A percentile compares a stretch with the other conserved stretches of the same genome.
Evolutionary conservation across 1,140 invertebrate genomes (phyloP).

Genomic region (Pararge aegeria): DNA sequence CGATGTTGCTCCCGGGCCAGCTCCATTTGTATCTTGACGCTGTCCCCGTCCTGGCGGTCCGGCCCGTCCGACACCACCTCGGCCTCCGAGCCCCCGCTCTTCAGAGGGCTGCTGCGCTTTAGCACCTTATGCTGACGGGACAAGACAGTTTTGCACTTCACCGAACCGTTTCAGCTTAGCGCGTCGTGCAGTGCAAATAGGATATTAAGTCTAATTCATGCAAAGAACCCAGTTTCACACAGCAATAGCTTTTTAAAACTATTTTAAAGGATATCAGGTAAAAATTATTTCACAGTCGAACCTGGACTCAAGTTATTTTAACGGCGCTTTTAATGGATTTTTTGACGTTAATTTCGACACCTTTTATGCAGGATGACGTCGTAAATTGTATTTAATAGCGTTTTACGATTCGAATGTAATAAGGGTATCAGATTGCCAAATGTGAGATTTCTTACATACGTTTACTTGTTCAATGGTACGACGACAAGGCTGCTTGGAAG

Average conservation of each 20-base stretch:
- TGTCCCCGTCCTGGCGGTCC: constrained; percentile 61
- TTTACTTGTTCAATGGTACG: too few species aligned
- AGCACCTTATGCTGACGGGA: constrained; percentile 67
- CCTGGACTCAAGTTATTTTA: too few species aligned
- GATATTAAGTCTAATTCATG: constrained; percentile 19
- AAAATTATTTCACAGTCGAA: too few species aligned
- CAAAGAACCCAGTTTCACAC: not conserved
- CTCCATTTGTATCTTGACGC: constrained; percentile 76
- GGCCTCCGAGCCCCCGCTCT: constrained; percentile 62
- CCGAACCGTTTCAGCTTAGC: not conserved
- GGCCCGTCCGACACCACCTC: constrained; percentile 54
- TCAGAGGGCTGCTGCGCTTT: constrained; percentile 64
- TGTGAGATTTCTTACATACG: too few species aligned
- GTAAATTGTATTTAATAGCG: too few species aligned
- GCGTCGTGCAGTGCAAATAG: constrained; percentile 17
- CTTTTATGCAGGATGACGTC: too few species aligned
- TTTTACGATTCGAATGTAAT: too few species aligned
- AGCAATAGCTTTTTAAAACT: not conserved
- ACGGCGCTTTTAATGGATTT: too few species aligned
- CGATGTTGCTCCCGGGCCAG: constrained; percentile 69
- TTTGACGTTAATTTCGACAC: too few species aligned
- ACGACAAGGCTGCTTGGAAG: too few species aligned
- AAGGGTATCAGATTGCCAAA: too few species aligned
- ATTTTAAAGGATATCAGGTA: not conserved
- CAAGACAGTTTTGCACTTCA: constrained; percentile 1